Percentiles rank a stretch among this genome's conserved stretches.
Conservation (phyloP, 2,888 invertebrate species). For the Drosophila limbata region DNA sequence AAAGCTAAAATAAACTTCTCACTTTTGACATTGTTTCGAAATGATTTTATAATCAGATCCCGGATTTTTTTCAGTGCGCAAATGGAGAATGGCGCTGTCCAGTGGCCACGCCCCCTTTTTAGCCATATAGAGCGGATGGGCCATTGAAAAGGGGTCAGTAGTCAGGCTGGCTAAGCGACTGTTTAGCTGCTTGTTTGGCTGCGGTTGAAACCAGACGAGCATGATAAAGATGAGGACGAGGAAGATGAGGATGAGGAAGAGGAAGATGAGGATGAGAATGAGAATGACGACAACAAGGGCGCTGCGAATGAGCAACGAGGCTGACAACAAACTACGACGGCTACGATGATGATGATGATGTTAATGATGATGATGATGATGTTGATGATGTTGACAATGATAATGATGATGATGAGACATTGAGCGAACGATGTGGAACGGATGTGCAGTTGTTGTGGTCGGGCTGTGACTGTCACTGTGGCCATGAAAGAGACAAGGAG, state of each 20-base stretch:
- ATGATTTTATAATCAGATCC: too few species aligned
- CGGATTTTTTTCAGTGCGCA: not conserved
- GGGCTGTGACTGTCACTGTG: constrained; percentile 40
- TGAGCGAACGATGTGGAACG: constrained; percentile 81
- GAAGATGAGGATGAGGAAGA: not conserved
- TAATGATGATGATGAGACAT: constrained; percentile 72
- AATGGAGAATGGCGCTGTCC: constrained; percentile 52
- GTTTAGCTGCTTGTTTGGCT: constrained; percentile 81
- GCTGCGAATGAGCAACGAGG: constrained; percentile 67
- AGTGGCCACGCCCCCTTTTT: constrained; percentile 17
- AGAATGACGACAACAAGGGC: constrained; percentile 39
- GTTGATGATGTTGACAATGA: constrained; percentile 59
- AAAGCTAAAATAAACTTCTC: too few species aligned
- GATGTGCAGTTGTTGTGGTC: constrained; percentile 80
- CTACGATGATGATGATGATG: constrained; percentile 53
- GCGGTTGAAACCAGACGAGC: constrained; percentile 52
- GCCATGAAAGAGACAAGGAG: constrained; percentile 5
- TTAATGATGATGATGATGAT: constrained; percentile 33
- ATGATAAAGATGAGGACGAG: constrained; percentile 18
- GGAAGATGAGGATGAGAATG: constrained; percentile 26
- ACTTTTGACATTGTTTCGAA: too few species aligned
- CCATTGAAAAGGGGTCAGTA: constrained; percentile 81
- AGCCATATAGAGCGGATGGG: constrained; percentile 67
- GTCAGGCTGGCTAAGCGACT: constrained; percentile 74
- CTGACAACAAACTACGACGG: constrained; percentile 71